A percentile compares a stretch with the other conserved stretches of the same genome.
Conservation (phyloP, 2,797 vertebrate species). For the Syngnathus acus region DNA sequence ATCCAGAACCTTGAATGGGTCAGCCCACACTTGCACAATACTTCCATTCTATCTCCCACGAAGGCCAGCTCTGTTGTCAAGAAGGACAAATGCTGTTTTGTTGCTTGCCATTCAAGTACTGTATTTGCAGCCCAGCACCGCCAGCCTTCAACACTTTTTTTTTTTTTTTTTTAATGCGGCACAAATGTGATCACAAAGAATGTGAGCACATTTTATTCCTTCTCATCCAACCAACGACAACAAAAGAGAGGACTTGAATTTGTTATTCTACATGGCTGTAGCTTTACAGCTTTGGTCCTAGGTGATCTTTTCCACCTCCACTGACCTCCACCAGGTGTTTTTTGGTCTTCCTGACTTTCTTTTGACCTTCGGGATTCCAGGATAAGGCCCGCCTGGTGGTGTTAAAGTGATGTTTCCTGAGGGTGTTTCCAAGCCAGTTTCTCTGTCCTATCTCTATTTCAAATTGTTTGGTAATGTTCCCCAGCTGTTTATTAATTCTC, state of each 20-base stretch:
- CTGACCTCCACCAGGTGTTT: too few relatives aligned
- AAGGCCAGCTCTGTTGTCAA: constrained; percentile 54
- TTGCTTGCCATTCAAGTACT: constrained; percentile 38
- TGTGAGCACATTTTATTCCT: constrained; percentile 24
- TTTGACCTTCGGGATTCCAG: too few relatives aligned
- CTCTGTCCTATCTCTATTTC: too few relatives aligned
- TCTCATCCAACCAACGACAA: background rate
- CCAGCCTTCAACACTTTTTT: constrained; percentile 43
- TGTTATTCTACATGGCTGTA: too few relatives aligned
- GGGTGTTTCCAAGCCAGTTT: too few relatives aligned
- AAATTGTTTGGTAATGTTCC: too few relatives aligned
- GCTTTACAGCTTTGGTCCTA: too few relatives aligned
- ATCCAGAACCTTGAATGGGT: constrained; percentile 54
- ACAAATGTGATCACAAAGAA: constrained; percentile 28
- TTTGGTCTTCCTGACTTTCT: too few relatives aligned
- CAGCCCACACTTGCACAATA: constrained; percentile 66
- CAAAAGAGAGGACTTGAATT: background rate
- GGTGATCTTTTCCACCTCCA: too few relatives aligned
- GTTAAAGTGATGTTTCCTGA: too few relatives aligned
- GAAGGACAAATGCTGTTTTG: constrained; percentile 63
- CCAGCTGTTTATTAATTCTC: too few relatives aligned
- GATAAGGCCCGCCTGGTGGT: too few relatives aligned
- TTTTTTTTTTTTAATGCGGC: constrained; percentile 59
- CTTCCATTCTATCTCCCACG: constrained; percentile 55
- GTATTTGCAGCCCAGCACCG: constrained; percentile 49